A percentile compares a stretch with the other conserved stretches of the same genome.
phyloP scores from a whole-genome alignment of 2,797 vertebrate genomes.

The Otolemur crassicaudatus region DNA sequence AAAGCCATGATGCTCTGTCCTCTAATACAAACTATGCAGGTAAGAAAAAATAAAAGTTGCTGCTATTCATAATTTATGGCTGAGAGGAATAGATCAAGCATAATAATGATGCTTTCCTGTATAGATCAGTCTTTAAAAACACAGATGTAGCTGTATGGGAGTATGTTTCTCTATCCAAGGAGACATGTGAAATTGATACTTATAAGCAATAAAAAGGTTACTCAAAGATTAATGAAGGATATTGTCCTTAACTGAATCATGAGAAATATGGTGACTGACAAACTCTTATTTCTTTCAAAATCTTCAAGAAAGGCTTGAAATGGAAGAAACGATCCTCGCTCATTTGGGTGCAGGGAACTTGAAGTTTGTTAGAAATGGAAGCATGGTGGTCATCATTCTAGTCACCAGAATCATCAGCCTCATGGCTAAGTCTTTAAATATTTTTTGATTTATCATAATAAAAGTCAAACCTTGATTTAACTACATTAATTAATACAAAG shows the following conservation, averaged over 20 bases:
- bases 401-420: not conserved
- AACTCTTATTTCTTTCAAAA: conserved; percentile 31
- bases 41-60: conserved; percentile 64
- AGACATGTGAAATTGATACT: conserved; percentile 41
- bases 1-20: conserved; percentile 17
- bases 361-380: conserved; percentile 34
- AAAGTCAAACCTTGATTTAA: conserved; percentile 20
- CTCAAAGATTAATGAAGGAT: conserved; percentile 16
- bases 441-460: not conserved
- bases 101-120: conserved; percentile 50
- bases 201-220: conserved; percentile 58
- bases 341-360: conserved; percentile 43
- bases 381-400: not conserved
- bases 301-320: not conserved
- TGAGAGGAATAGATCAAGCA: conserved; percentile 61
- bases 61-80: conserved; percentile 73
- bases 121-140: conserved; percentile 38
- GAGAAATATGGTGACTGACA: conserved; percentile 12
- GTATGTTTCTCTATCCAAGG: conserved; percentile 34
- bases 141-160: not conserved
- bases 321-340: conserved; percentile 20
- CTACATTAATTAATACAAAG: not conserved
- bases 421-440: not conserved
- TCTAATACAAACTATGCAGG: conserved; percentile 43
- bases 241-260: conserved; percentile 27